Conservation (phyloP, 2,888 invertebrate species). For the Ecliptopera silaceata region DNA sequence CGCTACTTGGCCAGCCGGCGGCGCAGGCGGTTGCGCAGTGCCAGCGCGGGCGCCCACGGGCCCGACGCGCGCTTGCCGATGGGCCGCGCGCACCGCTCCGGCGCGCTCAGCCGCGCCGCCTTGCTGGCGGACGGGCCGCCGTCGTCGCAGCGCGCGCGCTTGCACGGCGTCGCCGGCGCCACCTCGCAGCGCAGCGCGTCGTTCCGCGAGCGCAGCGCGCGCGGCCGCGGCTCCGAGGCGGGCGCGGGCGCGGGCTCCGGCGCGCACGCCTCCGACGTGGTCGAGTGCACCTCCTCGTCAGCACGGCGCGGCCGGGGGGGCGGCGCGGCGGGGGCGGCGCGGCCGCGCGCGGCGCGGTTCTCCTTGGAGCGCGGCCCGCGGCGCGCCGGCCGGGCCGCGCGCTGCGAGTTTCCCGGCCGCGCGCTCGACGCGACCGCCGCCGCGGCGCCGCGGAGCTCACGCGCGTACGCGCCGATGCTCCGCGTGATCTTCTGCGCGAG, state of each 20-base stretch:
- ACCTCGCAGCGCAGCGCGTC: conserved; percentile 37
- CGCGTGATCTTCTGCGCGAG: conserved; percentile 54
- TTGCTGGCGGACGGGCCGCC: conserved; percentile 36
- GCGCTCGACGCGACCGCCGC: conserved; percentile 48
- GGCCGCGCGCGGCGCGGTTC: conserved; percentile 67
- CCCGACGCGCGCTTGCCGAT: conserved; percentile 60
- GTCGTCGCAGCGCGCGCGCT: conserved; percentile 41
- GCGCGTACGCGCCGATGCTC: conserved; percentile 53
- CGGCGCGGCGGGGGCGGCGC: conserved; percentile 54
- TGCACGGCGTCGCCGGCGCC: conserved; percentile 33
- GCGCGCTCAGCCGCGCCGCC: conserved; percentile 37
- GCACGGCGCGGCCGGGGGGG: conserved; percentile 48
- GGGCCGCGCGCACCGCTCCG: conserved; percentile 50
- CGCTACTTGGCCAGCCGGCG: conserved; percentile 71
- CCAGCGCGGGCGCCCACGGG: conserved; percentile 71
- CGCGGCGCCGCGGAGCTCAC: conserved; percentile 52
- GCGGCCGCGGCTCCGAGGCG: conserved; percentile 23
- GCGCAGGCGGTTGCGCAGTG: conserved; percentile 72
- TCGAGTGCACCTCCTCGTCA: conserved; percentile 59
- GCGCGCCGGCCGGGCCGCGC: conserved; percentile 71
- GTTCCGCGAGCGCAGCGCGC: conserved; percentile 58
- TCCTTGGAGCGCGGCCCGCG: conserved; percentile 74
- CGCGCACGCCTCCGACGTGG: conserved; percentile 47
- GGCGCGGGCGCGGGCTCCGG: conserved; percentile 36
- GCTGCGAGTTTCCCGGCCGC: conserved; percentile 70